Conservation (phyloP, 2,888 invertebrate genomes). For the Dendrolimus pini region DNA sequence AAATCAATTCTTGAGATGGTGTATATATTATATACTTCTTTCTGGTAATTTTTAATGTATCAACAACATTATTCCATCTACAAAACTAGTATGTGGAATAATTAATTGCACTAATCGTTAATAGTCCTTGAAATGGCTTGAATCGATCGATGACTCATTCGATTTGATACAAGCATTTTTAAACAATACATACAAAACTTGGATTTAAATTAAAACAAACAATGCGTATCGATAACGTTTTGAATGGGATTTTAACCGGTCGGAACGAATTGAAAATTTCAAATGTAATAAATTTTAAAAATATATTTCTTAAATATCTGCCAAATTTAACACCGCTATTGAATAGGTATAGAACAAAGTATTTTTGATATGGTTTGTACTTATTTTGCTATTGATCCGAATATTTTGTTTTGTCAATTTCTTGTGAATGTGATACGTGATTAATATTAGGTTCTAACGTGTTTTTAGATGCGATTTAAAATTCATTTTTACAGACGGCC, state of each 20-base stretch:
- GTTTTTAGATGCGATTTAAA: too few relatives aligned
- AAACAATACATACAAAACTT: slow-evolving; percentile 10
- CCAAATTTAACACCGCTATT: too few relatives aligned
- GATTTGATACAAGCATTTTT: slow-evolving; percentile 15
- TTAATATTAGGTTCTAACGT: too few relatives aligned
- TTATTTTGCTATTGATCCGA: too few relatives aligned
- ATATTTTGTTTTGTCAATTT: too few relatives aligned
- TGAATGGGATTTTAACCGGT: slow-evolving; percentile 17
- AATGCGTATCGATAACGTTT: slow-evolving; percentile 4
- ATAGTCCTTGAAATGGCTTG: slow-evolving; percentile 21
- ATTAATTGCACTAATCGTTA: slow-evolving; percentile 12
- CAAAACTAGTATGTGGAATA: not conserved
- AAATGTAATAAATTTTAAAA: not conserved
- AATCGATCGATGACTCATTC: slow-evolving; percentile 22
- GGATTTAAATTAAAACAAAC: slow-evolving; percentile 1
- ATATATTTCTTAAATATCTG: not conserved
- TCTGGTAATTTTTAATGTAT: not conserved
- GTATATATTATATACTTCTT: too few relatives aligned
- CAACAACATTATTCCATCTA: not conserved
- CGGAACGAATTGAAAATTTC: slow-evolving; percentile 3
- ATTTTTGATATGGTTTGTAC: too few relatives aligned
- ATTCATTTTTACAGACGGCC: too few relatives aligned
- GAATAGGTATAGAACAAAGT: too few relatives aligned
- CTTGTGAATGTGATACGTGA: too few relatives aligned
- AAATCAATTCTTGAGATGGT: not conserved